Conservation (phyloP, 1,140 invertebrate species). For the Achroia grisella region DNA sequence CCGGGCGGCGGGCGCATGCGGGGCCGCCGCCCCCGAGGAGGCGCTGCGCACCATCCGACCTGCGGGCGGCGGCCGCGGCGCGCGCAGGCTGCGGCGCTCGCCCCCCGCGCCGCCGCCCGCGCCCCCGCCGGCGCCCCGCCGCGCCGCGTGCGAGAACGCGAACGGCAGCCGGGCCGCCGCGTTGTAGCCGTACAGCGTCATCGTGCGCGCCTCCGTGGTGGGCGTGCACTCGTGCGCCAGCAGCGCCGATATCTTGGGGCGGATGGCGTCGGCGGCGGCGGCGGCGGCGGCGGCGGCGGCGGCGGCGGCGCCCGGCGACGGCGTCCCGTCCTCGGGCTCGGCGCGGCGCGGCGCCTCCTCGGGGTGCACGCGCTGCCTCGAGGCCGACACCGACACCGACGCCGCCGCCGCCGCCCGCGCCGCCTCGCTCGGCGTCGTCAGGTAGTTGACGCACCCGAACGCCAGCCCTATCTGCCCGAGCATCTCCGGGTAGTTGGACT, state of each 20-base stretch:
- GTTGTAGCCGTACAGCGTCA: conserved; percentile 65
- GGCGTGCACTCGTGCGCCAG: conserved; percentile 46
- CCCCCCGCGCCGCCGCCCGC: conserved; percentile 55
- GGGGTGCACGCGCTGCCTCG: conserved; percentile 59
- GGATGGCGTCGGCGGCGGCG: conserved; percentile 33
- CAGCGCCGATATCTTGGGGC: conserved; percentile 60
- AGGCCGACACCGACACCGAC: conserved; percentile 96
- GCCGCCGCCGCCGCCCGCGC: conserved; percentile 68
- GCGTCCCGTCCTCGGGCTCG: conserved; percentile 46
- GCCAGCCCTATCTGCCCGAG: conserved; percentile 69
- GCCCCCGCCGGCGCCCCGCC: conserved; percentile 70
- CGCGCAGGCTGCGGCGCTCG: conserved; percentile 29
- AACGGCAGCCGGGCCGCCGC: conserved; percentile 67
- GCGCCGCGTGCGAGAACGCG: conserved; percentile 56
- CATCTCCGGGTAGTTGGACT: conserved; percentile 72
- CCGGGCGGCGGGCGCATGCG: conserved; percentile 38
- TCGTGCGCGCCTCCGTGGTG: conserved; percentile 39
- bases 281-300: conserved; percentile 84
- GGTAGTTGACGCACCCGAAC: conserved; percentile 70
- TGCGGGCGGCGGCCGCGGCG: conserved; percentile 23
- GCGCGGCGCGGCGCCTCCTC: conserved; percentile 59
- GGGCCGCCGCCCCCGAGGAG: conserved; percentile 46
- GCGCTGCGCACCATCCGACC: conserved; percentile 66
- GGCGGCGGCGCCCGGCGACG: conserved; percentile 55
- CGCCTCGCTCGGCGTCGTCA: conserved; percentile 40